Base-by-base conservation (phyloP, 2,797 vertebrate species). In the Enteromius radiatus region DNA sequence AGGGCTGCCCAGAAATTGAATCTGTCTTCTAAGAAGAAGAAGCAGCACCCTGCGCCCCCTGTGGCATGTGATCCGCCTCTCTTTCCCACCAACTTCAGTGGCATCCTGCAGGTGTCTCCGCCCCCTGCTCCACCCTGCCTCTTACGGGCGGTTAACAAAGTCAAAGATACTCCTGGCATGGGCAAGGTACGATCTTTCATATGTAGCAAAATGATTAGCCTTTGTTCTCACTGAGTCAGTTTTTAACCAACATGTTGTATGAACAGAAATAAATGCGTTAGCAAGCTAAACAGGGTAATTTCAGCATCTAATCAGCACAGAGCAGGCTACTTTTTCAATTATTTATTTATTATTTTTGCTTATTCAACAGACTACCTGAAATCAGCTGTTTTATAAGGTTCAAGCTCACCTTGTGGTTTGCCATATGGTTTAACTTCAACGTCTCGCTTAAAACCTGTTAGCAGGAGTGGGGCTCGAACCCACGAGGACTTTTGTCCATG, bases 1-100 rank as follows among this genome's bases (percentile, higher is more conserved):
- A 99, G 98, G 95, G 98, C 98, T 65, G 98, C 98, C 86, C 98
- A 99, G 91, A 99, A 99, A 92, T 88, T 99, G 87, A 99, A 98
- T 84, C 93, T 99, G 41, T 96, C 98, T 0, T 99, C 98, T 61
- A 99, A 98, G 91, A 95, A 95, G 91, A 98, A 98, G 96, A 99
- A 98, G 89, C 97, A 97, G 86, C 96, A 92, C 70, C 92, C 88
- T 21, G 92, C 82, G 6, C 89, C 95, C 0, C 94, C 96, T 0
- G 93, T 95, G 9, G 91, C 91, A 5, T 94, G 94, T 0, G 97
- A 98, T 83, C 94, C 96, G 0, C 96, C 96, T 15, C 95, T 96
- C 76, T 98, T 99, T 84, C 94, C 97, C 61, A 99, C 98, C 77
- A 98, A 96, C 90, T 99, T 98, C 92, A 96, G 97, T 23, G 95